Conservation (phyloP, 2,888 invertebrate genomes). For the Galerucella calmariensis region DNA sequence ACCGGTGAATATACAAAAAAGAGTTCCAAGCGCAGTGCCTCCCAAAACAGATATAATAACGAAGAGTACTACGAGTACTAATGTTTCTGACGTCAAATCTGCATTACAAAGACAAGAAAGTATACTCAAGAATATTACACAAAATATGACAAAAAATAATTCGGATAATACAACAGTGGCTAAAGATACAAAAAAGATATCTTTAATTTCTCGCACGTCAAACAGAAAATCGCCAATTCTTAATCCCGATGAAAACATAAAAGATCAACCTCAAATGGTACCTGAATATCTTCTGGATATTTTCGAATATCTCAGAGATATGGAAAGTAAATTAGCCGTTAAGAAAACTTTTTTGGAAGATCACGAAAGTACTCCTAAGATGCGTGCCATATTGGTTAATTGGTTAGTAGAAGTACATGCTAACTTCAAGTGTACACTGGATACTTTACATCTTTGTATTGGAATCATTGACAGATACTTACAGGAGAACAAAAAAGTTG, state of each 20-base stretch:
- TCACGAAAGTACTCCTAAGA: constrained; percentile 81
- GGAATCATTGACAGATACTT: constrained; percentile 91
- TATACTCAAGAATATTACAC: constrained; percentile 29
- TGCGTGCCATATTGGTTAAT: constrained; percentile 90
- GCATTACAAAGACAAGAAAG: constrained; percentile 40
- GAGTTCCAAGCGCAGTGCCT: constrained; percentile 10
- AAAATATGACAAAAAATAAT: constrained; percentile 21
- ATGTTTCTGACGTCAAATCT: constrained; percentile 15
- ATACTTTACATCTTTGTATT: constrained; percentile 90
- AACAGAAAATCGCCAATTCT: constrained; percentile 40
- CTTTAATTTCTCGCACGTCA: constrained; percentile 22
- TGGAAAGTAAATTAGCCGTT: constrained; percentile 79
- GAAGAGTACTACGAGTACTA: constrained; percentile 21
- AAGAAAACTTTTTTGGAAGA: constrained; percentile 73
- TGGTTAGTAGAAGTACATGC: constrained; percentile 94
- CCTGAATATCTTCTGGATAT: constrained; percentile 91
- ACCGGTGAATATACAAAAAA: constrained; percentile 36
- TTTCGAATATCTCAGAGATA: constrained; percentile 80
- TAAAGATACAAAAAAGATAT: constrained; percentile 24
- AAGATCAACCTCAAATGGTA: constrained; percentile 80
- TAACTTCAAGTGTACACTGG: constrained; percentile 85
- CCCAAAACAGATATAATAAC: constrained; percentile 28
- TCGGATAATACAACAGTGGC: background rate
- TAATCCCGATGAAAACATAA: constrained; percentile 67
- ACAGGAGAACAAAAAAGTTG: constrained; percentile 69